A percentile compares a stretch with the other conserved stretches of the same genome.
Evolutionary conservation across 2,113 vertebrate species (phyloP).

Genomic region (Apeltes quadracus): DNA sequence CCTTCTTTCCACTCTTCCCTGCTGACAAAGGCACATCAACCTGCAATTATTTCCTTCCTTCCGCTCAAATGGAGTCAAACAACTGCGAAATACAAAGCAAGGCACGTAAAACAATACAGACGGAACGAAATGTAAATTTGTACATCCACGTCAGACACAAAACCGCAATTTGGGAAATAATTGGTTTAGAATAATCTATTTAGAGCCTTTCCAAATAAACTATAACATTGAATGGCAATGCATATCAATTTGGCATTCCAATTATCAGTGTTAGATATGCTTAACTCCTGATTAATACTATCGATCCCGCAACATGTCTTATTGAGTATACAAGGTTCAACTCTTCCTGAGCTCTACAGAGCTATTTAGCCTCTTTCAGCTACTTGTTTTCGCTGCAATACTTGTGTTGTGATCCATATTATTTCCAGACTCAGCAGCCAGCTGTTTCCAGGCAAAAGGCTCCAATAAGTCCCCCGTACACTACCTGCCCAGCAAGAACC

Average conservation of each 20-base stretch:
- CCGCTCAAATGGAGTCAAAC: conserved; percentile 33
- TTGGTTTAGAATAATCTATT: background rate
- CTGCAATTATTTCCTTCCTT: conserved; percentile 68
- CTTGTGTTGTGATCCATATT: background rate
- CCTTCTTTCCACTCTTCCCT: conserved; percentile 54
- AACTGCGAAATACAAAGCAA: background rate
- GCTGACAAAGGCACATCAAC: conserved; percentile 62
- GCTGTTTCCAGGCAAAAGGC: background rate
- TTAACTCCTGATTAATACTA: too few species aligned
- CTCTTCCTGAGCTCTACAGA: background rate
- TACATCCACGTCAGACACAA: background rate
- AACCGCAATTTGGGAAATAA: background rate
- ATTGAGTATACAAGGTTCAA: too few species aligned
- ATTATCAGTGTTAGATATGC: background rate
- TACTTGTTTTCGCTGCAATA: background rate
- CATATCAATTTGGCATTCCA: background rate
- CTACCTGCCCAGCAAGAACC: background rate
- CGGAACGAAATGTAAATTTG: background rate
- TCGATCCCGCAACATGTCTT: too few species aligned
- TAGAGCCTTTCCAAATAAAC: background rate
- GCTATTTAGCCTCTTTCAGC: background rate
- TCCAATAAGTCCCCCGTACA: too few species aligned
- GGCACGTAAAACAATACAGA: background rate
- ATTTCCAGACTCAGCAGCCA: background rate
- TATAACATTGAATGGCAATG: background rate